A percentile compares a stretch with the other conserved stretches of the same genome.
These are phyloP conservation scores for Papilio gigon DNA, from an alignment of 2,888 invertebrate genomes.

Conservation along the genomic window DNA sequence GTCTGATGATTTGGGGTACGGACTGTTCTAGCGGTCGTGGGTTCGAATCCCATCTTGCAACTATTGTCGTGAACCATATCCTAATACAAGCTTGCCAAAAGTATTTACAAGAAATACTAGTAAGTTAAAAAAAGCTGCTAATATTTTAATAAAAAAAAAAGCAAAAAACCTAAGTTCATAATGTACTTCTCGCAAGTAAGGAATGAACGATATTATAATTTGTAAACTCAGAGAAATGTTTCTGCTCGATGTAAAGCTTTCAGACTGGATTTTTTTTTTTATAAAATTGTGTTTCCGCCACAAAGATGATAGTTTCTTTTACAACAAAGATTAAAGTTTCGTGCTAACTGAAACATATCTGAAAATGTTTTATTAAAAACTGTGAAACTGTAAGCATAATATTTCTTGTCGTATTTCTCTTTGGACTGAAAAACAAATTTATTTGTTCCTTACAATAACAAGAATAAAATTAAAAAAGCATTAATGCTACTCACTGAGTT, in stretches of 20 bases:
- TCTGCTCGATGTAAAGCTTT: constrained; percentile 17
- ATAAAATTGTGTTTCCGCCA: constrained; percentile 21
- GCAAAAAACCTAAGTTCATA: neutral
- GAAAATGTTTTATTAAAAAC: constrained; percentile 25
- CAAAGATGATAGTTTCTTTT: constrained; percentile 34
- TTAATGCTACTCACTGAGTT: no score
- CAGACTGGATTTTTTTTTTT: constrained; percentile 12
- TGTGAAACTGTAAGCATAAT: constrained; percentile 10
- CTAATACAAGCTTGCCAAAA: no score
- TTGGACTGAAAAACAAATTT: neutral
- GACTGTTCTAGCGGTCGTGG: no score
- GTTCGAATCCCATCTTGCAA: no score
- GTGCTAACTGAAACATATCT: constrained; percentile 31
- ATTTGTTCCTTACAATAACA: neutral
- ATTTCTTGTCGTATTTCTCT: constrained; percentile 9
- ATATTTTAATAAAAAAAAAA: no score
- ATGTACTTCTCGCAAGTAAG: neutral
- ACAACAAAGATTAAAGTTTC: constrained; percentile 31
- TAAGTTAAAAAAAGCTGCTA: no score
- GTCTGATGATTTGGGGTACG: no score
- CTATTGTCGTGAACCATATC: no score
- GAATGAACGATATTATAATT: constrained; percentile 8
- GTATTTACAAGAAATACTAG: no score
- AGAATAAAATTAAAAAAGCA: neutral
- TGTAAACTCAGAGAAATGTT: constrained; percentile 16